Evolutionary conservation across 2,113 vertebrate species (phyloP).

Genomic region (Ellobius talpinus): DNA sequence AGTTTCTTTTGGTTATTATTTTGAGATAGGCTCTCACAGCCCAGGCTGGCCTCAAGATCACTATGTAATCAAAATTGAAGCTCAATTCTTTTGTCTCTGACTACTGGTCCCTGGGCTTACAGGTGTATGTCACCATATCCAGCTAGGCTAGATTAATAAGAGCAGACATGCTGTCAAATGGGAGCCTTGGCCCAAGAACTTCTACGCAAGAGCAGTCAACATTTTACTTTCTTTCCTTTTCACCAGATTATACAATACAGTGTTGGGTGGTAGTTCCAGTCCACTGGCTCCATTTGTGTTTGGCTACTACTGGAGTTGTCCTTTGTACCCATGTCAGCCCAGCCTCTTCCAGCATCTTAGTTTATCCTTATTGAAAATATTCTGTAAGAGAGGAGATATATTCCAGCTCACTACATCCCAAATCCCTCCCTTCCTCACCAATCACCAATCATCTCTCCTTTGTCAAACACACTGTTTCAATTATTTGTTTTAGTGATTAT

Average conservation of each 20-base stretch:
- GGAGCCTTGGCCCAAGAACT: neutral
- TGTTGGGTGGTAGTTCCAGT: neutral
- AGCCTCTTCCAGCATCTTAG: neutral
- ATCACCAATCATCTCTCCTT: neutral
- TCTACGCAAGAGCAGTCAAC: neutral
- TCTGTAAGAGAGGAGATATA: conserved; percentile 1
- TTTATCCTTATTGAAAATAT: neutral
- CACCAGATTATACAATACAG: neutral
- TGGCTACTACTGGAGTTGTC: neutral
- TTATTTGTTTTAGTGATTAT: conserved; percentile 34
- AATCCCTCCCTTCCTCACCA: neutral
- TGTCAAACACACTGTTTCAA: neutral
- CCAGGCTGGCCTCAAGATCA: neutral
- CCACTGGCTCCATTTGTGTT: neutral
- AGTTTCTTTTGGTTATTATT: neutral
- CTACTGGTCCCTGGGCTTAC: neutral
- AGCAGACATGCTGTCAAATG: neutral
- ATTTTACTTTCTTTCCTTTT: neutral
- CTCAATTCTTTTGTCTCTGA: neutral
- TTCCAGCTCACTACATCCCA: neutral
- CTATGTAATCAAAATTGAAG: neutral
- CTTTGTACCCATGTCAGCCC: neutral
- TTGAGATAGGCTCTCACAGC: neutral
- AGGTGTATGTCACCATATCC: neutral
- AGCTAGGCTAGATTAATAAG: neutral